Evolutionary conservation across 2,113 vertebrate genomes (phyloP).

Genomic region (Lophura nycthemera): DNA sequence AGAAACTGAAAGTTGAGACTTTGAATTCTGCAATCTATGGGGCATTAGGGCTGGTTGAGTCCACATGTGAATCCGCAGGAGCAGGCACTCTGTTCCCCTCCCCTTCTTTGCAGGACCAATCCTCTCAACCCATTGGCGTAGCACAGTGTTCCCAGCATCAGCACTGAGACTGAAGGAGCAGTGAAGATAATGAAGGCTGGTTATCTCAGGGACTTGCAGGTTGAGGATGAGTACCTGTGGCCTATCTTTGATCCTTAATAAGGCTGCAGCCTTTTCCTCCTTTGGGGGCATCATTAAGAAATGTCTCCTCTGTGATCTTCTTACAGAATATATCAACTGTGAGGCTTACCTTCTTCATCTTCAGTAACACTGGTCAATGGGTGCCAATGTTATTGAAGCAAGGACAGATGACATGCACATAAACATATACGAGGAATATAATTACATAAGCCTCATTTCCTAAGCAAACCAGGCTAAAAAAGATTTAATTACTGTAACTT

Average conservation of each 20-base stretch:
- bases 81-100: background rate
- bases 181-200: background rate
- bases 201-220: background rate
- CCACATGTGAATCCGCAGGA: background rate
- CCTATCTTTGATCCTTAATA: background rate
- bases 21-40: accelerated
- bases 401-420: background rate
- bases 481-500: slow-evolving; percentile 29
- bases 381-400: background rate
- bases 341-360: background rate
- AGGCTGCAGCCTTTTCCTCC: background rate
- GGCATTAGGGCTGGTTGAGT: background rate
- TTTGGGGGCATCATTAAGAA: background rate
- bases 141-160: background rate
- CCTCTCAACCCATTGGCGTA: background rate
- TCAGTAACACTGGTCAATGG: background rate
- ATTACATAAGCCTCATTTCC: slow-evolving; percentile 22
- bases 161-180: background rate
- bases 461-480: slow-evolving; percentile 28
- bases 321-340: background rate
- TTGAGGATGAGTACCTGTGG: background rate
- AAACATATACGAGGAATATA: background rate
- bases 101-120: background rate
- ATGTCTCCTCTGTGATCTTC: background rate
- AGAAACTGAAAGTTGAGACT: background rate